Percentiles rank a stretch among this genome's conserved stretches.
Evolutionary conservation across 2,888 invertebrate genomes (phyloP).

Genomic region (Nudaria mundana): DNA sequence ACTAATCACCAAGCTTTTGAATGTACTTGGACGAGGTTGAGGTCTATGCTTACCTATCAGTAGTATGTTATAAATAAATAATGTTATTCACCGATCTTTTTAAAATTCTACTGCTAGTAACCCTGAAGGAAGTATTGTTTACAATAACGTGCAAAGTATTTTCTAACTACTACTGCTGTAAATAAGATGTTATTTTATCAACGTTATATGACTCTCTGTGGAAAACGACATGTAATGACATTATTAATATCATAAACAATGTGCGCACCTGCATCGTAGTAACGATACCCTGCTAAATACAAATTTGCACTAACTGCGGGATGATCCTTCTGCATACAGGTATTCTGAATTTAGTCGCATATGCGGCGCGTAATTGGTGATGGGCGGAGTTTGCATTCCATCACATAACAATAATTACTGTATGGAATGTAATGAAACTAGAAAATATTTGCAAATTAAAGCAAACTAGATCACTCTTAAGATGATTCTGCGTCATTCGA

Average conservation of each 20-base stretch:
- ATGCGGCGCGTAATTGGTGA: slow-evolving; percentile 48
- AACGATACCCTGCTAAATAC: slow-evolving; percentile 18
- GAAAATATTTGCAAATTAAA: slow-evolving; percentile 60
- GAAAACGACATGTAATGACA: slow-evolving; percentile 35
- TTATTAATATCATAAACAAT: slow-evolving; percentile 39
- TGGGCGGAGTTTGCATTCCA: slow-evolving; percentile 57
- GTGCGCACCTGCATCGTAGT: slow-evolving; percentile 40
- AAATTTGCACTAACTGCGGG: slow-evolving; percentile 10
- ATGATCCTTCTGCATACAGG: slow-evolving; percentile 8
- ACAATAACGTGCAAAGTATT: neutral
- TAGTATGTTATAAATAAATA: too few relatives aligned
- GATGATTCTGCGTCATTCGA: slow-evolving; percentile 28
- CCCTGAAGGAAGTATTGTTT: neutral
- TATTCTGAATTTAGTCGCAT: slow-evolving; percentile 38
- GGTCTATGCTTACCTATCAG: too few relatives aligned
- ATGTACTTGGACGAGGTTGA: too few relatives aligned
- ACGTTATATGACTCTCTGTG: slow-evolving; percentile 25
- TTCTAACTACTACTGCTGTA: slow-evolving; percentile 15
- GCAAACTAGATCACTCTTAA: slow-evolving; percentile 42
- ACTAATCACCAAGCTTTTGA: too few relatives aligned
- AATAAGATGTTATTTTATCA: slow-evolving; percentile 22
- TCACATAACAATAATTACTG: slow-evolving; percentile 57
- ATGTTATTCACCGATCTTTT: too few relatives aligned
- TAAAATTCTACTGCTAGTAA: too few relatives aligned
- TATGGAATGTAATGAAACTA: slow-evolving; percentile 67